These are phyloP conservation scores for Melanerpes formicivorus DNA, from an alignment of 2,113 vertebrate species.

Conservation along the genomic window DNA sequence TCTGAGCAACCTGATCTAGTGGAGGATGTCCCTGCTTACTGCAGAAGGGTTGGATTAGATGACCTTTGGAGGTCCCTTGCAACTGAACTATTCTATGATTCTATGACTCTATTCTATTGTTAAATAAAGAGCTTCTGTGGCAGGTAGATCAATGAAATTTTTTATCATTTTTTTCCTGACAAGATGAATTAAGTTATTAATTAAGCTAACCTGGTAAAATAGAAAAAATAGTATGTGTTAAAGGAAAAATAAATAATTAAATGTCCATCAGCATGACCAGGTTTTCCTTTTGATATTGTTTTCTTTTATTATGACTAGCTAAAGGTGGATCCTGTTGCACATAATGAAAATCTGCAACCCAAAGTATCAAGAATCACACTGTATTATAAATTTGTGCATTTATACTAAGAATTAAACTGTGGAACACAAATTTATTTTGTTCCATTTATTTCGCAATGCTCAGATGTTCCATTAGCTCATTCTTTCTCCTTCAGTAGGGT, in stretches of 20 bases:
- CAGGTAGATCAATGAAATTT: neutral
- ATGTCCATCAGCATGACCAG: neutral
- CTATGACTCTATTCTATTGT: neutral
- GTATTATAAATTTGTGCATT: too few species aligned
- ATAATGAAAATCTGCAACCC: neutral
- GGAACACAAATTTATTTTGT: neutral
- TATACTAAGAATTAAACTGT: neutral
- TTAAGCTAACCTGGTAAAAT: neutral
- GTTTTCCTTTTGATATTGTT: neutral
- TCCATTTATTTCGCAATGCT: neutral
- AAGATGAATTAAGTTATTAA: neutral
- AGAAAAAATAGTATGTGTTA: neutral
- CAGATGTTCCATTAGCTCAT: neutral
- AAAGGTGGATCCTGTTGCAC: neutral
- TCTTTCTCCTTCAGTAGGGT: neutral
- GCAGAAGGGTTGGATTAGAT: too few species aligned
- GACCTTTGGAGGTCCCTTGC: too few species aligned
- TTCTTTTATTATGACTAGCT: neutral
- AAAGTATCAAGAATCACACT: neutral
- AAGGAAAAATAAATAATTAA: neutral
- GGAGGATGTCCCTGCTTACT: too few species aligned
- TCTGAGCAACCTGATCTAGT: too few species aligned
- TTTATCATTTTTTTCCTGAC: neutral
- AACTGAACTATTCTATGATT: too few species aligned
- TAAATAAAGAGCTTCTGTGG: neutral